Conservation (phyloP, 1,140 invertebrate species). For the Aphidius ervi region DNA sequence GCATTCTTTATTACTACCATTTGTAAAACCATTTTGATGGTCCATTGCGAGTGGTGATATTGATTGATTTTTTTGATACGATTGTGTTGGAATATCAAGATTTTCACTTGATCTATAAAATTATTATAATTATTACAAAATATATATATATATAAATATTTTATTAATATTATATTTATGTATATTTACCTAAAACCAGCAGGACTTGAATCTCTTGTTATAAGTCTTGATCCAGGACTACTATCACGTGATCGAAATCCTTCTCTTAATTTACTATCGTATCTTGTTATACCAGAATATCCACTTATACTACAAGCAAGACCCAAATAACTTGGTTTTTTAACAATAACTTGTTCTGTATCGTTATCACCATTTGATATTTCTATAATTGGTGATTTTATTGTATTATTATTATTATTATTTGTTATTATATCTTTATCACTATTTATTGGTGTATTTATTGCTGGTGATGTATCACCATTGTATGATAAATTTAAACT, state of each 20-base stretch:
- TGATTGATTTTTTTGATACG: slow-evolving; percentile 45
- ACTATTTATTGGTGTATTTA: slow-evolving; percentile 35
- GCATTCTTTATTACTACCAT: slow-evolving; percentile 42
- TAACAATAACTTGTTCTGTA: slow-evolving; percentile 43
- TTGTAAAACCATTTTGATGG: slow-evolving; percentile 47
- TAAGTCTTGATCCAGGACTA: slow-evolving; percentile 59
- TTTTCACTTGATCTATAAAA: slow-evolving; percentile 44
- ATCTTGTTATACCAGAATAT: slow-evolving; percentile 78
- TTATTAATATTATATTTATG: slow-evolving; percentile 11
- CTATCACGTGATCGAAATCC: slow-evolving; percentile 63
- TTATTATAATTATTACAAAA: not conserved
- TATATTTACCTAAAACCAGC: slow-evolving; percentile 55
- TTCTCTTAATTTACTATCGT: slow-evolving; percentile 72
- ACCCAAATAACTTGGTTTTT: slow-evolving; percentile 78
- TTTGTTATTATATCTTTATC: slow-evolving; percentile 40
- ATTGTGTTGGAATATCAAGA: slow-evolving; percentile 36
- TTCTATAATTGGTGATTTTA: slow-evolving; percentile 11
- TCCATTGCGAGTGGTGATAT: slow-evolving; percentile 52
- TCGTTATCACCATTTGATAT: slow-evolving; percentile 41
- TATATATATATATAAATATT: too few species aligned
- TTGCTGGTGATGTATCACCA: slow-evolving; percentile 28
- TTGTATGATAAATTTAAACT: slow-evolving; percentile 49
- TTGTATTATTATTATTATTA: slow-evolving; percentile 22
- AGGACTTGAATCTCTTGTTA: slow-evolving; percentile 56
- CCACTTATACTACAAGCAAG: slow-evolving; percentile 86